Evolutionary conservation across 2,113 vertebrate genomes (phyloP).

Genomic region (Pedionomus torquatus): DNA sequence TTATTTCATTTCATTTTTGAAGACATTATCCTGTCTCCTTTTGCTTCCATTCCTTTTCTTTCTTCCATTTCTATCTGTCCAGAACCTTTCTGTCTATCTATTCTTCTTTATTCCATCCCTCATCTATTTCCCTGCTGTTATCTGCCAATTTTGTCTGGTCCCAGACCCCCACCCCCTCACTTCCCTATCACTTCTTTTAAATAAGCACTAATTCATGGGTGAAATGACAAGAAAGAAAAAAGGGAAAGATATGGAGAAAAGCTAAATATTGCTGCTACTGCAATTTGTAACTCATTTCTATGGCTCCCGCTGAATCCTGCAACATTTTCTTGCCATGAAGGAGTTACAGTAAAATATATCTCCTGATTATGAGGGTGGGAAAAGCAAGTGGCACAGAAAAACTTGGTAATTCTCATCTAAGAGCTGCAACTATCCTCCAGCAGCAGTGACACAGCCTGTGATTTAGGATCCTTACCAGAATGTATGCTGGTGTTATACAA

Average conservation of each 20-base stretch:
- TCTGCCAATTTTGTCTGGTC: neutral
- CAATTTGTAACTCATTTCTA: neutral
- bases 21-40: neutral
- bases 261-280: neutral
- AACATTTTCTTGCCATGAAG: neutral
- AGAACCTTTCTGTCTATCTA: neutral
- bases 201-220: conserved; percentile 1
- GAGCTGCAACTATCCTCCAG: neutral
- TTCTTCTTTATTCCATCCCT: neutral
- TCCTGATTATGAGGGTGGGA: neutral
- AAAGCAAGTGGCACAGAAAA: conserved; percentile 23
- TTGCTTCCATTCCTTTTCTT: neutral
- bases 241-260: neutral
- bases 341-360: conserved; percentile 5
- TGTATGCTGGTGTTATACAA: conserved; percentile 32
- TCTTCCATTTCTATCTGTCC: neutral
- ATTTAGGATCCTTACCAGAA: conserved; percentile 24
- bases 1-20: conserved; percentile 19
- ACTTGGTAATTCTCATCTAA: neutral
- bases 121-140: neutral
- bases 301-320: neutral
- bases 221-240: conserved; percentile 18
- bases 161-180: neutral
- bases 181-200: neutral
- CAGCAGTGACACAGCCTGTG: neutral